Percentiles rank a stretch among this genome's conserved stretches.
Evolutionary conservation across 2,888 invertebrate genomes (phyloP).

Genomic region (Parascotia fuliginaria): DNA sequence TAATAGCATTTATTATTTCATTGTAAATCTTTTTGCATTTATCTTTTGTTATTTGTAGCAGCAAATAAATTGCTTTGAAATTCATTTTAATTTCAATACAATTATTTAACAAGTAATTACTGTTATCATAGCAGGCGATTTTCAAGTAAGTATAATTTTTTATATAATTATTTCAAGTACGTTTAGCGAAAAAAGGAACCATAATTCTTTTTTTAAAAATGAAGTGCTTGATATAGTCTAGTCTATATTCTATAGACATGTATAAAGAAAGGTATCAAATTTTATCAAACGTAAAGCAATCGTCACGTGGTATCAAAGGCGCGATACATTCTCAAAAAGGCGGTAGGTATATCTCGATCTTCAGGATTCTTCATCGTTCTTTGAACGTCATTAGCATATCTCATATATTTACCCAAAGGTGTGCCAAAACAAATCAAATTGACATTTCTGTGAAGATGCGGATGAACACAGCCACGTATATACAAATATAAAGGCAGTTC

Average conservation of each 20-base stretch:
- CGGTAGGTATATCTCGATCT: conserved; percentile 15
- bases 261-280: neutral
- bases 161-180: too few species aligned
- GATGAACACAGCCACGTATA: conserved; percentile 35
- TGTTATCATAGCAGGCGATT: too few species aligned
- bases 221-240: too few species aligned
- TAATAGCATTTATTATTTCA: too few species aligned
- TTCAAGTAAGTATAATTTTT: too few species aligned
- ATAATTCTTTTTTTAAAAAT: too few species aligned
- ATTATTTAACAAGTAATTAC: too few species aligned
- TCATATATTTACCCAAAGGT: conserved; percentile 32
- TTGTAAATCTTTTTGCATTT: too few species aligned
- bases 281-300: conserved; percentile 10
- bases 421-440: conserved; percentile 43
- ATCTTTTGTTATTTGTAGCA: too few species aligned
- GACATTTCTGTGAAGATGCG: conserved; percentile 41
- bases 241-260: neutral
- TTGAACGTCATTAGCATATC: conserved; percentile 38
- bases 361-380: conserved; percentile 11
- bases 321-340: conserved; percentile 22
- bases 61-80: too few species aligned
- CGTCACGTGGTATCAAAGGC: conserved; percentile 25
- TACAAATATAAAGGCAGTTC: conserved; percentile 39
- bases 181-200: too few species aligned
- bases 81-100: too few species aligned